Base-by-base conservation (phyloP, 2,888 invertebrate species). In the Hemaris fuciformis region DNA sequence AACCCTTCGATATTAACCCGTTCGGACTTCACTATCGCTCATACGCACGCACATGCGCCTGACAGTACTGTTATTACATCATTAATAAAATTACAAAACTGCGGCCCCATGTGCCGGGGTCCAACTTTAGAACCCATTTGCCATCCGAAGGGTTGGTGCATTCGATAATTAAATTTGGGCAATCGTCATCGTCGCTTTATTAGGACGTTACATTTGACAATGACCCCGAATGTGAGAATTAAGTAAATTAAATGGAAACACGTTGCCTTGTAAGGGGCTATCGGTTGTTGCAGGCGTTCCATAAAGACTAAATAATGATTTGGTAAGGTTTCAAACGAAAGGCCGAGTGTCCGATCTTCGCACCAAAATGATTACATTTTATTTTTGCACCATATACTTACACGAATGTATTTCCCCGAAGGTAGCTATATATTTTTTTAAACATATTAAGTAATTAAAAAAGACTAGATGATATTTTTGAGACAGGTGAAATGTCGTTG, bases 1-100 rank as follows among this genome's bases (percentile, higher is more conserved):
- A 70, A 81, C 88, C 91, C 91, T 84, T 83, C 79, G 66, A 87
- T 89, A 90, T 90, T 89, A 91, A 92, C 92, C 90, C 89, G 89
- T 89, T 88, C 80, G 77, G 88, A 85, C 87, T 88, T 71, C 84
- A 89, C 92, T 92, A 92, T 92, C 91, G 91, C 87, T 92, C 91
- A 92, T 80, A 82, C 84, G 82, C 87, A 84, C 87, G 88, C 90
- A 89, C 91, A 91, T 92, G 92, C 88, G 85, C 77, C 80, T 92
- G 92, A 91, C 92, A 91, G 87, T 84, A 86, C 89, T 87, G 92
- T 92, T 92, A 92, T 92, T 92, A 91, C 91, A 83, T 92, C 92
- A 92, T 92, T 92, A 92, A 92, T 92, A 92, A 92, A 91, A 92
- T 92, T 92, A 91, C 91, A 92, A 92, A 91, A 92, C 87, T 91